A percentile compares a stretch with the other conserved stretches of the same genome.
These are phyloP conservation scores for Todiramphus saurophagus DNA, from an alignment of 2,113 vertebrate genomes.

Conservation along the genomic window DNA sequence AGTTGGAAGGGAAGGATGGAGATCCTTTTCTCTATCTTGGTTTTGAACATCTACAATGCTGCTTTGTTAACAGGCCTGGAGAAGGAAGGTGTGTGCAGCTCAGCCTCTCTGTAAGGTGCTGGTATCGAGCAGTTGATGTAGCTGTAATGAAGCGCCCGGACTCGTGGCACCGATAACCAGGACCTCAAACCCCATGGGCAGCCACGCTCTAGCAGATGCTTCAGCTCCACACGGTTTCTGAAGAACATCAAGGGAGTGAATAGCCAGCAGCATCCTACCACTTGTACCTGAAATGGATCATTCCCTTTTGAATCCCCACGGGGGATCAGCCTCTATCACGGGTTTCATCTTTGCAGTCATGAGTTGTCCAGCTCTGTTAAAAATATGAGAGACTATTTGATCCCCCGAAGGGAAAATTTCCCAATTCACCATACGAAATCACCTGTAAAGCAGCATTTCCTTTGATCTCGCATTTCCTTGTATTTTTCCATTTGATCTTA, in stretches of 20 bases:
- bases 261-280: neutral
- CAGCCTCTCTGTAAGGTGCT: neutral
- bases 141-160: neutral
- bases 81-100: neutral
- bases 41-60: neutral
- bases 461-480: conserved; percentile 54
- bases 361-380: conserved; percentile 10
- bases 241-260: neutral
- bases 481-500: conserved; percentile 53
- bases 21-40: neutral
- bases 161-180: rapidly evolving
- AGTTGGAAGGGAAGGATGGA: neutral
- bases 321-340: neutral
- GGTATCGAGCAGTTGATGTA: rapidly evolving
- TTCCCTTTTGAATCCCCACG: neutral
- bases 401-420: conserved; percentile 10
- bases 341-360: neutral
- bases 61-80: neutral
- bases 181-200: rapidly evolving
- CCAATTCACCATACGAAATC: neutral
- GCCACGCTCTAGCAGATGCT: neutral
- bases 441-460: conserved; percentile 8
- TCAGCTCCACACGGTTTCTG: neutral
- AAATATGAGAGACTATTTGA: conserved; percentile 26
- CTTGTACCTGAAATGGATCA: neutral